phyloP scores from a whole-genome alignment of 2,888 invertebrate species.

The Agonopterix arenella region DNA sequence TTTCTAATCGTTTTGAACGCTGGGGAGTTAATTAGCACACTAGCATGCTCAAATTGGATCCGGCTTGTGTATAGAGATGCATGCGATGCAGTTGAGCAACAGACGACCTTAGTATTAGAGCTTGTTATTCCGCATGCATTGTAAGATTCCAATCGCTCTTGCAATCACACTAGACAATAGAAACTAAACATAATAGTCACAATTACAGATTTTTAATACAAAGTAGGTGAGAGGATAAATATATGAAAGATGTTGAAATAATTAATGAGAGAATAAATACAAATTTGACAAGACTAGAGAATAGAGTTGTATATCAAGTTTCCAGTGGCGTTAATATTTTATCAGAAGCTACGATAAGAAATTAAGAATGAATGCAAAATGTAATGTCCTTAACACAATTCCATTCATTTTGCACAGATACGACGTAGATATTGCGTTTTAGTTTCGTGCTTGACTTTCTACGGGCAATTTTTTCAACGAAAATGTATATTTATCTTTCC shows the following conservation, averaged over 20 bases:
- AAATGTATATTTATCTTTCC: too few species aligned
- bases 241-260: too few species aligned
- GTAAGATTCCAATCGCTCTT: conserved; percentile 9
- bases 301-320: too few species aligned
- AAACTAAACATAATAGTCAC: not conserved
- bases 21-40: too few species aligned
- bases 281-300: too few species aligned
- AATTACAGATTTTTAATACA: not conserved
- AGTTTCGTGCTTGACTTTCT: too few species aligned
- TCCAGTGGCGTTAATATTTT: too few species aligned
- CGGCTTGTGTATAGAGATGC: conserved; percentile 2
- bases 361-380: conserved; percentile 3
- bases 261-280: too few species aligned
- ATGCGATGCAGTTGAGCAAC: conserved; percentile 15
- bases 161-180: conserved; percentile 7
- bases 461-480: too few species aligned
- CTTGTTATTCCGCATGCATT: conserved; percentile 10
- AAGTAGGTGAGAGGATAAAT: too few species aligned
- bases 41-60: not conserved
- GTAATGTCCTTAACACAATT: conserved; percentile 6
- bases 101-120: conserved; percentile 12
- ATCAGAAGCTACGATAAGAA: not conserved
- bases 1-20: too few species aligned
- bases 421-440: too few species aligned
- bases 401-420: not conserved